A percentile compares a stretch with the other conserved stretches of the same genome.
Conservation (phyloP, 2,888 invertebrate genomes). For the Lasius platythorax region DNA sequence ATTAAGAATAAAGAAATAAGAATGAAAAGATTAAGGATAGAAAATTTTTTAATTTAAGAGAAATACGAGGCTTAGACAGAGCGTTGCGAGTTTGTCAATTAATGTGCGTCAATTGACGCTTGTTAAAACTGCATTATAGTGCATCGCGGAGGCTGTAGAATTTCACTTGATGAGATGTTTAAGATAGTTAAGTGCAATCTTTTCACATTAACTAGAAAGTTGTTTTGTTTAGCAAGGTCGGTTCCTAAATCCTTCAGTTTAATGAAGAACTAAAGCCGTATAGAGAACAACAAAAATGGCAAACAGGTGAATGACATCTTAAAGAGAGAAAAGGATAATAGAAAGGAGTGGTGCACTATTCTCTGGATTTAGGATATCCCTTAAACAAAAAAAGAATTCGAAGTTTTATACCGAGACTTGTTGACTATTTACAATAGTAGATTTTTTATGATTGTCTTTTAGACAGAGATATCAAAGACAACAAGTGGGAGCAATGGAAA, state of each 20-base stretch:
- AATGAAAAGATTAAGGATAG: background rate
- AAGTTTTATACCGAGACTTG: background rate
- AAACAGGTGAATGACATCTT: background rate
- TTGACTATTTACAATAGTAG: background rate
- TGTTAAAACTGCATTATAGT: conserved; percentile 54
- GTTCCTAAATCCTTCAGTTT: background rate
- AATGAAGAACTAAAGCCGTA: background rate
- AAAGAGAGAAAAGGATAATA: background rate
- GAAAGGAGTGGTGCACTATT: background rate
- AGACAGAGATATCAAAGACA: background rate
- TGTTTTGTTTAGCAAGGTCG: background rate
- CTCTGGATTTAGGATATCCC: background rate
- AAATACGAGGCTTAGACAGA: background rate
- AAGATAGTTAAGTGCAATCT: conserved; percentile 30
- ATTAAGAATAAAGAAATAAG: background rate
- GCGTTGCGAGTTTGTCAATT: background rate
- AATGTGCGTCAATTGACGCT: background rate
- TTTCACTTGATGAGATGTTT: conserved; percentile 55
- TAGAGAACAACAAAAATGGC: background rate
- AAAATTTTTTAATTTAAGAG: background rate
- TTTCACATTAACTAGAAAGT: background rate
- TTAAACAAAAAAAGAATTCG: background rate
- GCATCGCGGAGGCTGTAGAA: conserved; percentile 39
- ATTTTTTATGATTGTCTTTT: background rate
- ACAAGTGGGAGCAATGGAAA: too few species aligned